Evolutionary conservation across 1,140 invertebrate genomes (phyloP), one percentile per base, ranked within the genome.

Genomic region (Trichoplusia ni): DNA sequence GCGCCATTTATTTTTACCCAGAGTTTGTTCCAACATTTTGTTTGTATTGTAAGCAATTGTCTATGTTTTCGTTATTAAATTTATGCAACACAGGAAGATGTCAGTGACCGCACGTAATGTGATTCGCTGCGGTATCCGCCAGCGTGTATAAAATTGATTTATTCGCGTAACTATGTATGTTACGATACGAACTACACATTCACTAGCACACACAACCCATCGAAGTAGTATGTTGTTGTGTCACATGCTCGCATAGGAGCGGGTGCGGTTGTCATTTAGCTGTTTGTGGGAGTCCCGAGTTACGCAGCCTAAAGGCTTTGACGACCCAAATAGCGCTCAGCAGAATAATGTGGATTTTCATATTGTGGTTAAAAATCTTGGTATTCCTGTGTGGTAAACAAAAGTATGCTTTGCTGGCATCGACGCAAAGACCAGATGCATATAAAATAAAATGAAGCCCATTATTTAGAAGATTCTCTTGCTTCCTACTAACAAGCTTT

Each of bases 81-180:
- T 67, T 70, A 69, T 72, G 75, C 71, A 77, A 79, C 67, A 74
- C 69, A 68, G 73, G 71, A 78, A 80, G 73, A 84, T 75, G 81
- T 77, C 79, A 81, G 72, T 82, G 80, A 84, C 82, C 79, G 79
- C 73, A 74, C 70, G 79, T 81, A 81, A 84, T 75, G 66, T 60
- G 79, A 84, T 78, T 84, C 75, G 72, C 62, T 68, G 71, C 69
- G 78, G 71, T 81, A 71, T 77, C 73, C 74, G 60, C 71, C 59
- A 78, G 71, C 67, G 68, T 69, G 71, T 71, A 74, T 73, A 77
- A 82, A 81, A 82, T 81, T 84, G 78, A 82, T 82, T 82, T 82
- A 79, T 74, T 69, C 53, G 54, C 46, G 18, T 67, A 71, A 59
- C 64, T 68, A 72, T 62, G 49, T 42, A n/a, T n/a, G n/a, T n/a